Evolutionary conservation across 1,140 invertebrate species (phyloP), one percentile per base, ranked within the genome.

Genomic region (Oryzaephilus surinamensis): DNA sequence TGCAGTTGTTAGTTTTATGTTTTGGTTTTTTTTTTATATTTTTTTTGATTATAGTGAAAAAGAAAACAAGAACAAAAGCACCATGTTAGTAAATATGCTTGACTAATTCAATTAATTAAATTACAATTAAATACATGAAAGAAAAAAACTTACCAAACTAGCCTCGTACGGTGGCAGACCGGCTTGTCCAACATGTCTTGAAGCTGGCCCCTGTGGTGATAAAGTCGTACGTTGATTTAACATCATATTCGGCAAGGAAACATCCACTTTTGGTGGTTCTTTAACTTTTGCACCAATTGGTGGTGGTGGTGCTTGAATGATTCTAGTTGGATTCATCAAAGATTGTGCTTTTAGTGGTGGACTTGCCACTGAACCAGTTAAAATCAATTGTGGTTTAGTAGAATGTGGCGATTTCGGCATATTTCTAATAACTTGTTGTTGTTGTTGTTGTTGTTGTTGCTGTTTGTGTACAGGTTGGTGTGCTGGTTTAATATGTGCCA

Each of bases 131-230:
- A 12, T 21, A 26, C 20, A 6, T 12, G 20, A n/a, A 16, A 7
- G 10, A 26, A 43, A 32, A 21, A 38, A 51, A 71, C 76, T 79
- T 66, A 88, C 83, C 78, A 85, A 54, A 50, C 70, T 72, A 6
- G 73, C 65, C 47, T 80, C 77, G 39, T 74, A 81, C 10, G 72
- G 60, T 8, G 74, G 62, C n/a, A n/a, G 35, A 76, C 65, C 2
- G 74, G 66, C 43, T 41, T 21, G 69, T 54, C 42, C n/a, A n/a
- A 66, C 61, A 47, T 66, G 70, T n/a, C 65, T 57, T 8, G 72
- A 6, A 6, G 62, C 59, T 76, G 75, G 14, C 70, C n/a, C 69
- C 56, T 76, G 73, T 7, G 75, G 75, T 14, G 55, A 58, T 18
- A 63, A 72, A 45, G 70, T 77, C 11, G 23, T 24, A n/a, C 11